Evolutionary conservation across 1,140 invertebrate genomes (phyloP).

Genomic region (Danaus melanippus): DNA sequence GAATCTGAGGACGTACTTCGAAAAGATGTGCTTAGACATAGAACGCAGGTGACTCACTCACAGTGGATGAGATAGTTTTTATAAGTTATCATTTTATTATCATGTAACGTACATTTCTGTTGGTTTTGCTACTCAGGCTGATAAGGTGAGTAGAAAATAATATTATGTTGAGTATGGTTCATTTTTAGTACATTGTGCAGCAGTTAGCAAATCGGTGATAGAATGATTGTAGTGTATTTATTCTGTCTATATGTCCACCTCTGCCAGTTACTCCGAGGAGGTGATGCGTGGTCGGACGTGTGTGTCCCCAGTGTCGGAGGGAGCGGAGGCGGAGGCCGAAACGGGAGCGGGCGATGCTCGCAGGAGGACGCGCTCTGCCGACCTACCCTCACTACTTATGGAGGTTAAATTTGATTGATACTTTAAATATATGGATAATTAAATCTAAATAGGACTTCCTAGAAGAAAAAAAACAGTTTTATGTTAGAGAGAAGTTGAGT

Average conservation of each 20-base stretch:
- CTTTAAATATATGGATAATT: background rate
- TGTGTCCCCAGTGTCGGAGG: conserved; percentile 32
- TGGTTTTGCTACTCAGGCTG: conserved; percentile 34
- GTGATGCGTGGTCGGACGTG: conserved; percentile 47
- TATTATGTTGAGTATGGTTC: too few relatives aligned
- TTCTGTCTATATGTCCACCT: background rate
- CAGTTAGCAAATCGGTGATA: too few relatives aligned
- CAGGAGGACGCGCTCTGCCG: conserved; percentile 33
- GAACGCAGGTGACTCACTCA: conserved; percentile 76
- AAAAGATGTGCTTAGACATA: conserved; percentile 82
- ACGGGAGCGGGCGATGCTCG: conserved; percentile 30
- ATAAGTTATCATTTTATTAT: background rate
- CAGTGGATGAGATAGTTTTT: too few relatives aligned
- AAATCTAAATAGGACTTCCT: too few relatives aligned
- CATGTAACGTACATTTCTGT: conserved; percentile 11
- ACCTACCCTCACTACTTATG: conserved; percentile 32
- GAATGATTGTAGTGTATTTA: too few relatives aligned
- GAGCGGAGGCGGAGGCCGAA: conserved; percentile 24
- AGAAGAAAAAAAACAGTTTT: too few relatives aligned
- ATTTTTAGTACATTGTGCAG: too few relatives aligned
- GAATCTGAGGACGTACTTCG: conserved; percentile 83
- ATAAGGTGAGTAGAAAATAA: conserved; percentile 30
- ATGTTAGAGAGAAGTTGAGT: too few relatives aligned
- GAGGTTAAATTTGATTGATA: conserved; percentile 29
- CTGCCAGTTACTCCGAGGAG: conserved; percentile 52